phyloP scores from a whole-genome alignment of 2,888 invertebrate genomes.

The Ophion ellenae region DNA sequence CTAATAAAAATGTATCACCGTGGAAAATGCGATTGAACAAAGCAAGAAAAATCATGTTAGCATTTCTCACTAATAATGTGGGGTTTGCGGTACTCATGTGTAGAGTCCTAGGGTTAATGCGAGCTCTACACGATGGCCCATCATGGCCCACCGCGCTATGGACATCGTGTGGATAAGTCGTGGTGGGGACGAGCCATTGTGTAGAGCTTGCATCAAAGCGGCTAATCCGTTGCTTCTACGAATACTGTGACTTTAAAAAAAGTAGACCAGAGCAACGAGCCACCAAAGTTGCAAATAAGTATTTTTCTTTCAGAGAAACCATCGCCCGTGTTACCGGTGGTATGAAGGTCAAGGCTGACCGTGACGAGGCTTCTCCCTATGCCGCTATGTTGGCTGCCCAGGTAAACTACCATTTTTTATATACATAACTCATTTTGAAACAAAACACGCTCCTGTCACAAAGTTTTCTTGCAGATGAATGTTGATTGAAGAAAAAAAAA shows the following conservation, averaged over 20 bases:
- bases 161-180: no score
- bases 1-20: no score
- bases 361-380: conserved; percentile 99
- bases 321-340: conserved; percentile 98
- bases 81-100: no score
- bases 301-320: conserved; percentile 88
- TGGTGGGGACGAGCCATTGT: no score
- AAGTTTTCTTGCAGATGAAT: background rate
- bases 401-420: conserved; percentile 84
- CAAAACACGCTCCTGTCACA: background rate
- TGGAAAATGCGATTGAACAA: no score
- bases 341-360: conserved; percentile 99
- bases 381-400: conserved; percentile 99
- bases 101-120: no score
- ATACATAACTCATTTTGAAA: background rate
- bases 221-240: background rate
- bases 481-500: background rate
- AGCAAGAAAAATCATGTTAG: no score
- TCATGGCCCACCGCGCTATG: no score
- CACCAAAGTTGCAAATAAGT: background rate
- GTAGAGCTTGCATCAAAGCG: background rate
- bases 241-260: background rate
- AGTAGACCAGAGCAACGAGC: background rate
- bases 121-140: no score
- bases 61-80: no score